These are phyloP conservation scores for Papilio glaucus DNA, from an alignment of 1,140 invertebrate species.

Conservation along the genomic window DNA sequence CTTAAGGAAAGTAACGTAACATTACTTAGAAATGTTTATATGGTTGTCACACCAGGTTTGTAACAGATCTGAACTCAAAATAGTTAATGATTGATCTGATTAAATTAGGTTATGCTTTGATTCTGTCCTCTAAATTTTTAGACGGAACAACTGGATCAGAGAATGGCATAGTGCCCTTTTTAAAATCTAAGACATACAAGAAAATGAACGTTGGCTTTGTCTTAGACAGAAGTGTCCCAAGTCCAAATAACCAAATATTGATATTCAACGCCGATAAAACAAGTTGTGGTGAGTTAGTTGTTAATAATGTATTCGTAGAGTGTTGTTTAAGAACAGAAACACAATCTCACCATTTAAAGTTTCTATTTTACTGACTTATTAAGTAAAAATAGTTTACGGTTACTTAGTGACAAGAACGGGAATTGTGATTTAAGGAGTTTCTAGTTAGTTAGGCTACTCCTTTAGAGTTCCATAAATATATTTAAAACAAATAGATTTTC, in stretches of 20 bases:
- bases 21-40: constrained; percentile 86
- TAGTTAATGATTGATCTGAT: neutral
- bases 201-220: neutral
- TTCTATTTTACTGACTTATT: too few species aligned
- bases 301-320: too few species aligned
- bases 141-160: neutral
- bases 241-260: neutral
- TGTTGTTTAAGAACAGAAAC: neutral
- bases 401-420: too few species aligned
- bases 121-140: neutral
- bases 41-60: constrained; percentile 91
- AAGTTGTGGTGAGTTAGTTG: neutral
- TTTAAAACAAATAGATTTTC: too few species aligned
- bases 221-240: constrained; percentile 2
- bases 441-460: too few species aligned
- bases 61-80: neutral
- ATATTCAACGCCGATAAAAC: neutral
- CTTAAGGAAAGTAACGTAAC: constrained; percentile 84
- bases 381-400: too few species aligned
- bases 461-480: too few species aligned
- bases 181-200: neutral
- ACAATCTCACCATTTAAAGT: neutral
- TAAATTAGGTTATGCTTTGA: neutral
- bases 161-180: neutral
- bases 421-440: too few species aligned